Conservation (phyloP, 2,797 vertebrate genomes). For the Halcyon leucocephala region DNA sequence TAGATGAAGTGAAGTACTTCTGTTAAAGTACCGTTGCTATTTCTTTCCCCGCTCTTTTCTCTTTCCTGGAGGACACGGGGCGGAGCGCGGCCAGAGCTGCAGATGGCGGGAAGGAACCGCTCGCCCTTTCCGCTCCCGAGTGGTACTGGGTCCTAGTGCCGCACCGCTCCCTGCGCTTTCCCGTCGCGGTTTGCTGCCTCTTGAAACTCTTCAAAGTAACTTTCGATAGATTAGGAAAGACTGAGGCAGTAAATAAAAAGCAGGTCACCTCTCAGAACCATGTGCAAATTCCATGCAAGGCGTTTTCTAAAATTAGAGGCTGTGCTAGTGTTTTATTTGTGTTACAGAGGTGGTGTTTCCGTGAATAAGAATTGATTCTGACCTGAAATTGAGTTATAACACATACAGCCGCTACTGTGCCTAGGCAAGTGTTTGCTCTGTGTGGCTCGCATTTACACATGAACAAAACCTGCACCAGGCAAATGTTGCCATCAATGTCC, state of each 20-base stretch:
- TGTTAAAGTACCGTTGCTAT: not conserved
- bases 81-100: not conserved
- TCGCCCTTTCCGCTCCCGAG: rapidly evolving
- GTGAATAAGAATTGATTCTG: not conserved
- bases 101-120: not conserved
- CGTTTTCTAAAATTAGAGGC: not conserved
- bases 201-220: not conserved
- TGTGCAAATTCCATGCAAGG: not conserved
- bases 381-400: rapidly evolving
- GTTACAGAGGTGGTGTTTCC: not conserved
- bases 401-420: not conserved
- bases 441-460: not conserved
- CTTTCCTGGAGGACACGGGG: not conserved
- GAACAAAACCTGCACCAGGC: not conserved
- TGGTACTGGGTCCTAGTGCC: not conserved
- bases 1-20: not conserved
- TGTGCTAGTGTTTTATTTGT: not conserved
- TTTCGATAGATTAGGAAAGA: not conserved
- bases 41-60: rapidly evolving
- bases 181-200: not conserved
- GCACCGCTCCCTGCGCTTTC: rapidly evolving
- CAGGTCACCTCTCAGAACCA: not conserved
- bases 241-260: not conserved
- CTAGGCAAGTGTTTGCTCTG: not conserved
- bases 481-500: not conserved